Evolutionary conservation across 2,888 invertebrate genomes (phyloP), one percentile per base, ranked within the genome.

Genomic region (Cybosia mesomella): DNA sequence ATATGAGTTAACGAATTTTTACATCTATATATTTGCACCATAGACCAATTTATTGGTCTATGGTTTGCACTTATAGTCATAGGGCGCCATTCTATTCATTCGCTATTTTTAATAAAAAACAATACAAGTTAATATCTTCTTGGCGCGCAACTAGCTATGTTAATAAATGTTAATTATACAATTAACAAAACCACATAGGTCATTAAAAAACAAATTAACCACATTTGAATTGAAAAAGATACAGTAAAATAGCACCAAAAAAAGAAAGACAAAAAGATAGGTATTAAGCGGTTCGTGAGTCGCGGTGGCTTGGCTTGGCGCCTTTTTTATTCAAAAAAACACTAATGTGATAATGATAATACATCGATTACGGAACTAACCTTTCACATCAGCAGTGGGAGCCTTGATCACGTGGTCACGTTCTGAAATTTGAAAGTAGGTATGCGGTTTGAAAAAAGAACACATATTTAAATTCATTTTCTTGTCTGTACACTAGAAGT

Each of bases 201-300:
- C 13, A 24, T 24, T 55, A 28, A 49, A 49, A 49, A 49, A 49
- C 49, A 49, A 49, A 49, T 49, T 49, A 49, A 18, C n/a, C 49
- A 49, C 49, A 24, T 55, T 54, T n/a, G 54, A 22, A 24, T 24
- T 24, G 15, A 24, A 15, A 55, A 22, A 24, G 24, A 28, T 28
- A 55, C 55, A 28, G 24, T 55, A 55, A 55, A 49, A 49, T 49
- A n/a, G 49, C 49, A 49, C 49, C 49, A n/a, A 49, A 49, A 49
- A n/a, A 18, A n/a, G n/a, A 8, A 49, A 49, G n/a, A n/a, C n/a
- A 49, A 49, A 34, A 7, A 34, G 34, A 8, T 8, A n/a, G 43
- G 18, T 43, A 43, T 43, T 18, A 18, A 43, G 43, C 49, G 1
- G 8, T 49, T 49, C 49, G 18, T n/a, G 49, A 49, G 49, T 49